Percentiles rank a stretch among this genome's conserved stretches.
Conservation (phyloP, 1,140 invertebrate genomes). For the Thaumatotibia leucotreta region DNA sequence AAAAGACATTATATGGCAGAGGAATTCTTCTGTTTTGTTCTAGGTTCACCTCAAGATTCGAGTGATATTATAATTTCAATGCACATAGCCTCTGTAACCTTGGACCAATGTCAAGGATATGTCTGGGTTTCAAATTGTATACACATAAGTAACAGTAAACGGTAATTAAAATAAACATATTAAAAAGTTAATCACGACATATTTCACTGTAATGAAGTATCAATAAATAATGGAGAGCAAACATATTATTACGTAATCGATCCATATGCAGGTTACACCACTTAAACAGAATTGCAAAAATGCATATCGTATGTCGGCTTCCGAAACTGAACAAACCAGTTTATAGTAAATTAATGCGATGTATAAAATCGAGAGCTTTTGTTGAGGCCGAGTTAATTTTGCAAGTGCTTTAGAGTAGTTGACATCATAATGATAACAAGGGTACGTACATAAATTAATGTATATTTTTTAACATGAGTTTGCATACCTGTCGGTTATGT, state of each 20-base stretch:
- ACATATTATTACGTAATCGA: slow-evolving; percentile 1
- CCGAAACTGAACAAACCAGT: slow-evolving; percentile 25
- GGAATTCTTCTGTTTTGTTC: no score
- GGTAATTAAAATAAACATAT: no score
- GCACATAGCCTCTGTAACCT: no score
- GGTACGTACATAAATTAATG: slow-evolving; percentile 20
- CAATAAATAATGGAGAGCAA: not conserved
- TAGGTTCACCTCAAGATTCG: no score
- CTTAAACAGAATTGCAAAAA: slow-evolving; percentile 21
- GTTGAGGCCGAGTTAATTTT: slow-evolving; percentile 22
- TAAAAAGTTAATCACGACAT: not conserved
- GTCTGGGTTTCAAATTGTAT: no score
- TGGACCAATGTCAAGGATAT: no score
- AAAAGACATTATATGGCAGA: no score
- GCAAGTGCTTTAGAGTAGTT: slow-evolving; percentile 19
- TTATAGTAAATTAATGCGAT: slow-evolving; percentile 21
- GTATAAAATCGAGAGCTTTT: slow-evolving; percentile 34
- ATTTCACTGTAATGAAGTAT: not conserved
- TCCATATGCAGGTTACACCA: slow-evolving; percentile 17
- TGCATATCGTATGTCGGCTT: slow-evolving; percentile 13
- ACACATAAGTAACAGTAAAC: no score
- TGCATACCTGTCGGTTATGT: no score
- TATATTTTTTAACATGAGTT: no score
- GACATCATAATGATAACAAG: slow-evolving; percentile 28
- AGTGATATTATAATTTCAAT: no score